Conservation (phyloP, 2,113 vertebrate species). For the Neolamprologus tretocephalus region DNA sequence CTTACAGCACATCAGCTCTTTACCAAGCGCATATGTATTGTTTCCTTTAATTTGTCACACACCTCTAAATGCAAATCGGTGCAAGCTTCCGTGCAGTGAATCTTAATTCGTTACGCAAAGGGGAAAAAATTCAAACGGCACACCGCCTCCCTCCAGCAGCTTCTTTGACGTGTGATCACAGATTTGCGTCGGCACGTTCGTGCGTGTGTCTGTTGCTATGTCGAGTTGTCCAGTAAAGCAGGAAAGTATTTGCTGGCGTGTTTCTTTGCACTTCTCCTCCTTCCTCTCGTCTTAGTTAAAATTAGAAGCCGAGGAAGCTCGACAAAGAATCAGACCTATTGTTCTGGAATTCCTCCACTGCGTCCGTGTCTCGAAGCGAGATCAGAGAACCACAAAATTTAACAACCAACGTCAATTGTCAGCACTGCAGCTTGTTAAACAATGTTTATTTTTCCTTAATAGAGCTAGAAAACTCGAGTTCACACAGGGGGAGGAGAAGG, state of each 20-base stretch:
- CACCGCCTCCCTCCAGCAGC: not conserved
- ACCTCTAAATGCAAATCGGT: not conserved
- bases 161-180: rapidly evolving
- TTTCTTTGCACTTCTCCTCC: not conserved
- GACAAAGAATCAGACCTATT: slow-evolving; percentile 44
- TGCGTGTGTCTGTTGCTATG: not conserved
- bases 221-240: not conserved
- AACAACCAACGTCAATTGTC: not conserved
- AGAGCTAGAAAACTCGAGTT: not conserved
- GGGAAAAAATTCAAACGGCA: not conserved
- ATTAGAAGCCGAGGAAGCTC: slow-evolving; percentile 56
- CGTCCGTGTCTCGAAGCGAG: not conserved
- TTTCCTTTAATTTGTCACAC: not conserved
- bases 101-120: not conserved
- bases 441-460: not conserved
- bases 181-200: not conserved
- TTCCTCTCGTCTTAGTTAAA: slow-evolving; percentile 46
- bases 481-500: not conserved
- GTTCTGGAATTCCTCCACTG: slow-evolving; percentile 45
- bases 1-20: rapidly evolving
- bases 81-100: not conserved
- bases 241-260: not conserved
- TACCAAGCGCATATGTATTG: rapidly evolving
- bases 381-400: not conserved
- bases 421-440: not conserved